Percentiles rank a stretch among this genome's conserved stretches.
Conservation (phyloP, 2,797 vertebrate species). For the Nyctibius grandis region DNA sequence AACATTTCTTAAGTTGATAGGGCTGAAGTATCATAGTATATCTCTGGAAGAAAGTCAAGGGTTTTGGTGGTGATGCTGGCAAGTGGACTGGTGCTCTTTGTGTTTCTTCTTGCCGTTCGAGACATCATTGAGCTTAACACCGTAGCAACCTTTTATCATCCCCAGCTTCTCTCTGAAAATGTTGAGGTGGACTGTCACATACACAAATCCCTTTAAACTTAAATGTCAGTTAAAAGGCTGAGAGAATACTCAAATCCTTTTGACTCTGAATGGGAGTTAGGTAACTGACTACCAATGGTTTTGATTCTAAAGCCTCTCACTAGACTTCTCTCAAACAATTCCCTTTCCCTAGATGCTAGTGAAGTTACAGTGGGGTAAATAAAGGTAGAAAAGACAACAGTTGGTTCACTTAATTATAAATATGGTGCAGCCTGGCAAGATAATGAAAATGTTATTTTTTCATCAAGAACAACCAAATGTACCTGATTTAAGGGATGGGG, state of each 20-base stretch:
- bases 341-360: not conserved
- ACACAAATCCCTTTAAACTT: not conserved
- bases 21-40: not conserved
- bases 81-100: not conserved
- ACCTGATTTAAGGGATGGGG: not conserved
- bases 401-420: not conserved
- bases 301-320: not conserved
- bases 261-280: not conserved
- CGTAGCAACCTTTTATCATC: not conserved
- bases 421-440: not conserved
- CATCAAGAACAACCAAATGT: not conserved
- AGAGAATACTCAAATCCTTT: not conserved
- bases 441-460: slow-evolving; percentile 25
- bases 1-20: not conserved
- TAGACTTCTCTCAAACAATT: not conserved
- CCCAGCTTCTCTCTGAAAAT: not conserved
- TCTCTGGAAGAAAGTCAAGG: not conserved
- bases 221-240: not conserved
- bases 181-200: not conserved
- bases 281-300: not conserved
- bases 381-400: not conserved
- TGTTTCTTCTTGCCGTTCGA: not conserved
- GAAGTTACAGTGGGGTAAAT: not conserved
- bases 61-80: not conserved
- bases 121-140: not conserved